Conservation (phyloP, 2,888 invertebrate genomes). For the Patella caerulea region DNA sequence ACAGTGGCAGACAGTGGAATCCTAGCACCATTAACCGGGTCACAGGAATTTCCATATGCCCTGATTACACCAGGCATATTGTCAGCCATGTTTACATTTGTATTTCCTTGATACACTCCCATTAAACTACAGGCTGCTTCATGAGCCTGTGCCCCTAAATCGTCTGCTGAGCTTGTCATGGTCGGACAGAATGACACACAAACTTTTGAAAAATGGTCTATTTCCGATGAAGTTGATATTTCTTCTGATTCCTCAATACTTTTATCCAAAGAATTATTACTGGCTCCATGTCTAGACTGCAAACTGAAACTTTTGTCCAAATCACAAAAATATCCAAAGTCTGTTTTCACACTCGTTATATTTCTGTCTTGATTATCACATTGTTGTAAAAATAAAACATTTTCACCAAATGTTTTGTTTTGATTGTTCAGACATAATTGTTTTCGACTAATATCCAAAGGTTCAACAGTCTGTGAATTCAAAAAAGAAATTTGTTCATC, state of each 20-base stretch:
- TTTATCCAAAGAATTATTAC: slow-evolving; percentile 4
- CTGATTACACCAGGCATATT: not conserved
- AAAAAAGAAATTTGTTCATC: not conserved
- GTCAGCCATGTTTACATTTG: not conserved
- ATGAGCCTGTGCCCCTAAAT: not conserved
- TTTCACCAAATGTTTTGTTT: too few relatives aligned
- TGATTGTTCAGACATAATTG: too few relatives aligned
- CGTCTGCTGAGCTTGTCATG: not conserved
- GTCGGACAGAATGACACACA: not conserved
- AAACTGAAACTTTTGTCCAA: too few relatives aligned
- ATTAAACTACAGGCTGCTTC: not conserved
- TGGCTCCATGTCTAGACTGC: not conserved
- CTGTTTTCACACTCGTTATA: too few relatives aligned
- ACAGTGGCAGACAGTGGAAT: not conserved
- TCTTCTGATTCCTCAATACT: not conserved
- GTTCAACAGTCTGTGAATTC: too few relatives aligned
- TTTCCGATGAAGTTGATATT: not conserved
- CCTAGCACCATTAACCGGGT: not conserved
- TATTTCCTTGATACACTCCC: not conserved
- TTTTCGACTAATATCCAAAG: too few relatives aligned
- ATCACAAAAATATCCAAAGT: too few relatives aligned
- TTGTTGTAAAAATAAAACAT: too few relatives aligned
- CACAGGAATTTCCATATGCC: not conserved
- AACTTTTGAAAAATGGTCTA: slow-evolving; percentile 1
- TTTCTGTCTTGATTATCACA: too few relatives aligned